Evolutionary conservation across 2,797 vertebrate species (phyloP), one percentile per base, ranked within the genome.

Genomic region (Urosaurus nigricauda): DNA sequence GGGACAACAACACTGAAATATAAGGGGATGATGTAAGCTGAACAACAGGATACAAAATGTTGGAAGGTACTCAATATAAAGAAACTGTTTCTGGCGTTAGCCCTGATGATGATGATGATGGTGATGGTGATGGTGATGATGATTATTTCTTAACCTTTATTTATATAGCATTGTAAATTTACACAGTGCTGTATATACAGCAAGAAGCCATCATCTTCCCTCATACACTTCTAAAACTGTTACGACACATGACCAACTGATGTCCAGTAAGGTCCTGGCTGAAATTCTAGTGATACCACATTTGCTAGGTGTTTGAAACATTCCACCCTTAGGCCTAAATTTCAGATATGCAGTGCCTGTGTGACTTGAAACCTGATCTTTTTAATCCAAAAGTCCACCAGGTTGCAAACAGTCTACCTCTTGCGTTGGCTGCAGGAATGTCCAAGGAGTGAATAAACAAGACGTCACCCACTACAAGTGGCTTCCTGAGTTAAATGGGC

Each of bases 401-500:
- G 75, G 63, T 58, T 80, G 77, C 65, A 79, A 16, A 40, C 40
- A 17, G 14, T 21, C 21, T 37, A 6, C 32, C 73, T 13, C 37
- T 79, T 51, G 32, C 9, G 8, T 29, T 47, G 56, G 58, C 80
- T 75, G 71, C 58, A 37, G 58, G 71, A 77, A 83, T 65, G 80
- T 88, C 71, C 17, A 13, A 83, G n/a, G 21, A 88, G 56, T 53
- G n/a, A 83, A 88, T 7, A 77, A 65, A 58, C 80, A 71, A 43
- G 17, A 86, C 35, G 60, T 86, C 70, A 82, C 4, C 35, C 75
- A 65, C 56, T n/a, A 74, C 83, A 82, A 80, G 79, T n/a, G 75
- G 26, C 60, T 86, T 82, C 84, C 71, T 77, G 84, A 82, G 26
- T 86, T 71, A 91, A 87, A 85, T 90, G 87, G 0, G n/a, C 85